A percentile compares a stretch with the other conserved stretches of the same genome.
phyloP scores from a whole-genome alignment of 1,140 invertebrate genomes.

The Centruroides vittatus region DNA sequence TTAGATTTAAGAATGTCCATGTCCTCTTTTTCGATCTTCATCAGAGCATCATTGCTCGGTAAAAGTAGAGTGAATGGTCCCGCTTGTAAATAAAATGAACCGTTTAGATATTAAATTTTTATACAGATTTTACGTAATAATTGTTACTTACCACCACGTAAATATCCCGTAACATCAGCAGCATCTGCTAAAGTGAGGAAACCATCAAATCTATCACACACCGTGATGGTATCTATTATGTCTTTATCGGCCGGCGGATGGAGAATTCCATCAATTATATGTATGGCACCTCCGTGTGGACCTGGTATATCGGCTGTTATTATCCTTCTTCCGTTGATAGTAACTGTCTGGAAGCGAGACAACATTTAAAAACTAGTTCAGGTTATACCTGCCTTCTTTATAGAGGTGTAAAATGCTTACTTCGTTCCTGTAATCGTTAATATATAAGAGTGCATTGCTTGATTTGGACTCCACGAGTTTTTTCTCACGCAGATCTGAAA shows the following conservation, averaged over 20 bases:
- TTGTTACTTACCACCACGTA: constrained; percentile 13
- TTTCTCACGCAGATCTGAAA: constrained; percentile 13
- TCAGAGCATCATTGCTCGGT: constrained; percentile 22
- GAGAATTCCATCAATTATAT: constrained; percentile 21
- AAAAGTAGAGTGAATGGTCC: constrained; percentile 22
- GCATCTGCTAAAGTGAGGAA: constrained; percentile 21
- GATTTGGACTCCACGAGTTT: background rate
- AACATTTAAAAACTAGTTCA: background rate
- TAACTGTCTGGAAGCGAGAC: constrained; percentile 9
- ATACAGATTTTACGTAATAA: background rate
- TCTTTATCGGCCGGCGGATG: constrained; percentile 18
- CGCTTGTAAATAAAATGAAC: constrained; percentile 10
- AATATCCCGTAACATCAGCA: constrained; percentile 16
- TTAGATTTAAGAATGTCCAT: constrained; percentile 19
- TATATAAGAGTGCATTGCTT: constrained; percentile 4
- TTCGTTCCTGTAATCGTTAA: constrained; percentile 13
- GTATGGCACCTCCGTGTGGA: constrained; percentile 18
- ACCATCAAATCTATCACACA: constrained; percentile 21
- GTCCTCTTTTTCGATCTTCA: constrained; percentile 21
- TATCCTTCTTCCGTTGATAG: constrained; percentile 21
- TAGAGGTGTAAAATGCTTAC: background rate
- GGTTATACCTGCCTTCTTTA: background rate
- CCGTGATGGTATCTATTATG: constrained; percentile 17
- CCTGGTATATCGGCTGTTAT: constrained; percentile 16
- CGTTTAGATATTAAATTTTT: background rate